Evolutionary conservation across 2,888 invertebrate genomes (phyloP).

Genomic region (Dasypogon diadema): DNA sequence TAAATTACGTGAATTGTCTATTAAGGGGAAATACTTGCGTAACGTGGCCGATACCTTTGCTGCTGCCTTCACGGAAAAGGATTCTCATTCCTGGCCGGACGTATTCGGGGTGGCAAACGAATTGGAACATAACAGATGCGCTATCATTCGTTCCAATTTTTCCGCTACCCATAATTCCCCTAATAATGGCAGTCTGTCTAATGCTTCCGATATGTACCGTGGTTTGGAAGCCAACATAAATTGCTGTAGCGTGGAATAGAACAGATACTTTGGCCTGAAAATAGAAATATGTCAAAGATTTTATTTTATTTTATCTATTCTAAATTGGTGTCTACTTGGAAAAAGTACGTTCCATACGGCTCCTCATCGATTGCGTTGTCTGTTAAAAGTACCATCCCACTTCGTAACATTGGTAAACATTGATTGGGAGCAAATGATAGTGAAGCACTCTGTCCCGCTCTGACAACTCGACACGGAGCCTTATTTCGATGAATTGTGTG

Average conservation of each 20-base stretch:
- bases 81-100: slow-evolving; percentile 81
- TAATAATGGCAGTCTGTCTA: slow-evolving; percentile 92
- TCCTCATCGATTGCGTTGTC: slow-evolving; percentile 67
- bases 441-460: slow-evolving; percentile 92
- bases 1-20: slow-evolving; percentile 57
- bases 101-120: slow-evolving; percentile 91
- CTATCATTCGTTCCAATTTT: slow-evolving; percentile 81
- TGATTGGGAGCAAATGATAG: slow-evolving; percentile 72
- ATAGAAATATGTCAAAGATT: slow-evolving; percentile 33
- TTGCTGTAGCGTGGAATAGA: slow-evolving; percentile 87
- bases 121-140: slow-evolving; percentile 89
- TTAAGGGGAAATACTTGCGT: slow-evolving; percentile 79
- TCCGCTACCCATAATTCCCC: slow-evolving; percentile 75
- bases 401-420: slow-evolving; percentile 73
- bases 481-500: slow-evolving; percentile 92
- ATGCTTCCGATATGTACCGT: slow-evolving; percentile 97
- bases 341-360: slow-evolving; percentile 74
- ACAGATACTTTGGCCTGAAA: slow-evolving; percentile 87
- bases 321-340: slow-evolving; percentile 70
- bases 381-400: slow-evolving; percentile 87
- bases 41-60: slow-evolving; percentile 89
- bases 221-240: slow-evolving; percentile 87
- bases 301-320: not conserved
- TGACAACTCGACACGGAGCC: slow-evolving; percentile 87
- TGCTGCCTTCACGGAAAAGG: slow-evolving; percentile 84